These are phyloP conservation scores for Eretmodus cyanostictus DNA, from an alignment of 2,113 vertebrate species.

Conservation along the genomic window DNA sequence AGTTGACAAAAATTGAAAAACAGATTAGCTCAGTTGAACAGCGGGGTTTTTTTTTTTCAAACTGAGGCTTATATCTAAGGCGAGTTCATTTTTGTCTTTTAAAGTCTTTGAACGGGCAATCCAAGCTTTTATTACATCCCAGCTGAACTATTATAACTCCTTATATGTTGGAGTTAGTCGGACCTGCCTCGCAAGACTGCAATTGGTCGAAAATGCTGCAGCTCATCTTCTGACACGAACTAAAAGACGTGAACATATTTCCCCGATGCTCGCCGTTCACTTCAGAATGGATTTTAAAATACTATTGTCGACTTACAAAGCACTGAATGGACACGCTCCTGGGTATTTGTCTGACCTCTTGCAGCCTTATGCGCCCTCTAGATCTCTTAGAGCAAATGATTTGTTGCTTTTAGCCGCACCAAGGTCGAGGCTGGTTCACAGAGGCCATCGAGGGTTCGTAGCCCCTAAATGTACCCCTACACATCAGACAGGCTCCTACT, in stretches of 20 bases:
- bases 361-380: background rate
- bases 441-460: background rate
- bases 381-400: background rate
- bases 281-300: background rate
- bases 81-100: background rate
- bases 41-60: rapidly evolving
- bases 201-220: background rate
- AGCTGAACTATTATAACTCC: background rate
- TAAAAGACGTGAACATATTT: background rate
- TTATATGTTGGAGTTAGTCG: background rate
- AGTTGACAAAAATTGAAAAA: background rate
- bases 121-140: background rate
- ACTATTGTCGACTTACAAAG: background rate
- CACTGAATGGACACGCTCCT: rapidly evolving
- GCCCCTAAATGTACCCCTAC: background rate
- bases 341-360: background rate
- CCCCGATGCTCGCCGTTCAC: background rate
- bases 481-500: background rate
- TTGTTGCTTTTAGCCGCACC: rapidly evolving
- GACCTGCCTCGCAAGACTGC: background rate
- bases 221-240: rapidly evolving
- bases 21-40: background rate
- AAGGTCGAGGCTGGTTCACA: rapidly evolving
- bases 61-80: background rate
- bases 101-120: background rate